Evolutionary conservation across 2,113 vertebrate genomes (phyloP).

Genomic region (Cnemophilus loriae): DNA sequence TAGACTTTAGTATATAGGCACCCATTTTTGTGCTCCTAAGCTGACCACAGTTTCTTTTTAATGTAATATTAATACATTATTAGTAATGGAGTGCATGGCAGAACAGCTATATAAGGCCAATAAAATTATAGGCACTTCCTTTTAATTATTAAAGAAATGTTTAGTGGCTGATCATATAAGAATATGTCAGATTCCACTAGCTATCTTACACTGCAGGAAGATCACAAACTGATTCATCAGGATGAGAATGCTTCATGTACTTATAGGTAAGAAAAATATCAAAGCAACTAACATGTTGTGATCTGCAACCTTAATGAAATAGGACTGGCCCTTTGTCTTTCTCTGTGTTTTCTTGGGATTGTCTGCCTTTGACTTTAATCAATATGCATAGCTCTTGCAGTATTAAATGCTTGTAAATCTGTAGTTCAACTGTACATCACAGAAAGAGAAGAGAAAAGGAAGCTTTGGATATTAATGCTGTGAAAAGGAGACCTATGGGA

Average conservation of each 20-base stretch:
- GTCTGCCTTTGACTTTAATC: background rate
- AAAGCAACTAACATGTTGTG: background rate
- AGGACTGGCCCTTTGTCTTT: background rate
- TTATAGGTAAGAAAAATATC: background rate
- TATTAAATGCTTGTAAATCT: background rate
- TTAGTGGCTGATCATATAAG: background rate
- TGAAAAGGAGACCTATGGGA: background rate
- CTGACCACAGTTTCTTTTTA: background rate
- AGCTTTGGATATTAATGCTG: background rate
- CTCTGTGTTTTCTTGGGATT: background rate
- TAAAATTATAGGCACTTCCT: background rate
- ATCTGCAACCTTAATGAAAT: background rate
- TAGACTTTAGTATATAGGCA: background rate
- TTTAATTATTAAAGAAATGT: background rate
- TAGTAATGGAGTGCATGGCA: background rate
- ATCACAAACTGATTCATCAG: background rate
- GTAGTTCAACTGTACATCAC: background rate
- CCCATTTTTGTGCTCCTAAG: background rate
- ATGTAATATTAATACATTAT: background rate
- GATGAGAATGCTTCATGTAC: background rate
- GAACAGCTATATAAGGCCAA: background rate
- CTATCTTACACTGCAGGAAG: background rate
- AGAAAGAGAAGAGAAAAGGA: background rate
- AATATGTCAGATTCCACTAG: background rate
- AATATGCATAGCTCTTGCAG: background rate